These are phyloP conservation scores for Glandiceps talaboti DNA, from an alignment of 53 echinoderm and acorn worm genomes.

Conservation along the genomic window DNA sequence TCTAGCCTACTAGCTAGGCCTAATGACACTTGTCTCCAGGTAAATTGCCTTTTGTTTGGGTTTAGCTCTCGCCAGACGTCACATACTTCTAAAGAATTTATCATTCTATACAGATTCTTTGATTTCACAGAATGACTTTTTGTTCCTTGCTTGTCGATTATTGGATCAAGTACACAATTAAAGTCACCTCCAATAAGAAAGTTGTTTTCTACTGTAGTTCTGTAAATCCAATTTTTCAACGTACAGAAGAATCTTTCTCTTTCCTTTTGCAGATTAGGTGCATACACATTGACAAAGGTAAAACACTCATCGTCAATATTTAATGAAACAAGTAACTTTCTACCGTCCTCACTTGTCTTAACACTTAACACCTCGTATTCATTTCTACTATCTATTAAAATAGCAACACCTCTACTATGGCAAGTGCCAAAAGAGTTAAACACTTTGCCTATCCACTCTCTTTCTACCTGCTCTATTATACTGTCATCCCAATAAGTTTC, in stretches of 20 bases:
- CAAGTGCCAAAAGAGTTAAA: background rate
- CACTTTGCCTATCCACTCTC: background rate
- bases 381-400: no score
- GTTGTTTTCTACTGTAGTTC: no score
- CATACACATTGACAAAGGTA: no score
- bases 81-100: no score
- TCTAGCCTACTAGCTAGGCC: background rate
- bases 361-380: background rate
- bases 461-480: background rate
- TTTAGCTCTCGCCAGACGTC: background rate
- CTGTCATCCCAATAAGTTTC: background rate
- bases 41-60: background rate
- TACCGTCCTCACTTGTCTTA: background rate
- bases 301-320: no score
- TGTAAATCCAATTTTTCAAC: background rate
- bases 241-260: background rate
- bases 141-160: no score
- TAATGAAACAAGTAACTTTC: background rate
- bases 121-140: background rate
- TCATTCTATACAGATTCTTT: no score
- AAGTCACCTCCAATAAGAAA: background rate
- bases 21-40: background rate
- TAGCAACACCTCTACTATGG: background rate
- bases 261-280: no score
- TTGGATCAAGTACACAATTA: no score